These are phyloP conservation scores for Saturnia japonica DNA, from an alignment of 2,888 invertebrate genomes.

Conservation along the genomic window DNA sequence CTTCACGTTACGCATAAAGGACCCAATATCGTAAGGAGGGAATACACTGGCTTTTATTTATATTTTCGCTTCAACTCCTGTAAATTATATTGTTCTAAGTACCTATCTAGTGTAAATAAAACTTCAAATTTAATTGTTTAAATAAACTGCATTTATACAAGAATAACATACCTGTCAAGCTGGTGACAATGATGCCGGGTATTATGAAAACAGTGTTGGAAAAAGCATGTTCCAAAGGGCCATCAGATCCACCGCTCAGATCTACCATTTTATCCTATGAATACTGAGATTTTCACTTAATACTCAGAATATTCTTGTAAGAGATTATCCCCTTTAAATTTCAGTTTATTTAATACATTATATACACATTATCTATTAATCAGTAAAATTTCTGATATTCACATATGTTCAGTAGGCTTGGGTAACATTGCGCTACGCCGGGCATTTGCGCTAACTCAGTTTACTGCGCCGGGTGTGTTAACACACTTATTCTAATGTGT, in stretches of 20 bases:
- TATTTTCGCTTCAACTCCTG: too few species aligned
- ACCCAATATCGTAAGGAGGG: too few species aligned
- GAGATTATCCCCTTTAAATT: background rate
- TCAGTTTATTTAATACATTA: background rate
- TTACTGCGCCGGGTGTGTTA: too few species aligned
- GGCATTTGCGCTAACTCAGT: too few species aligned
- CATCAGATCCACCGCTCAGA: conserved; percentile 89
- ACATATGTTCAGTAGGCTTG: too few species aligned
- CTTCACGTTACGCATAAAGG: too few species aligned
- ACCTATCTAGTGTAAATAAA: background rate
- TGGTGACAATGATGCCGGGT: conserved; percentile 90
- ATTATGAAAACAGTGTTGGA: conserved; percentile 93
- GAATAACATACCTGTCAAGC: conserved; percentile 86
- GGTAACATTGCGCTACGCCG: too few species aligned
- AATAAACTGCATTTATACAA: background rate
- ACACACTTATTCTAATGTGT: too few species aligned
- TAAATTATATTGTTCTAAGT: background rate
- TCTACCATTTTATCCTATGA: conserved; percentile 86
- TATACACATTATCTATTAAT: background rate
- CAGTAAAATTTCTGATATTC: too few species aligned
- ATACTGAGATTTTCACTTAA: conserved; percentile 16
- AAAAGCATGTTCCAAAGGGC: conserved; percentile 92
- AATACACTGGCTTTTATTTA: too few species aligned
- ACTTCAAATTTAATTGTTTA: background rate
- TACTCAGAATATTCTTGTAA: background rate